Evolutionary conservation across 2,113 vertebrate species (phyloP), one percentile per base, ranked within the genome.

Genomic region (Camelus dromedarius): DNA sequence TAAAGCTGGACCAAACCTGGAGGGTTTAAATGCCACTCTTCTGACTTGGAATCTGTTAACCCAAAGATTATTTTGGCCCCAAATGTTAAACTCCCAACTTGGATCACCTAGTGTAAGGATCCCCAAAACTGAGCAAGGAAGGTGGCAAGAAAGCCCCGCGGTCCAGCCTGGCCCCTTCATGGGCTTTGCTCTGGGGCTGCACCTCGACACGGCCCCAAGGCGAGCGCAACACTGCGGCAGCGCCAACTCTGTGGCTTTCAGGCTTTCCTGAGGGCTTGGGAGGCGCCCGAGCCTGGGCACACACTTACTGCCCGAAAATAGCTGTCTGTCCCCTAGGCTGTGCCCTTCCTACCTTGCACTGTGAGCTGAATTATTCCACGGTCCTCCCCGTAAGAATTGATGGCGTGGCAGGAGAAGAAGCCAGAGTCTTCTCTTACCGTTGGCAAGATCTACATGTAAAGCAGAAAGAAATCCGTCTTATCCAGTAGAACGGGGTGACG

Each of bases 341-440:
- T 86, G 95, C 69, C 96, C 88, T 93, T 87, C 98, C 98, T 98
- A 99, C 99, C 99, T 99, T 99, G 99, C 95, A 99, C 99, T 32
- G 99, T 99, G 96, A 99, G 99, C 98, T 99, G 99, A 96, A 99
- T 99, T 98, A 99, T 99, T 93, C 99, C 99, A 95, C 99, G 99
- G 97, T 99, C 99, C 98, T 99, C 99, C 67, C 99, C 99, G 0
- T 99, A 99, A 8, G 99, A 99, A 99, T 99, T 99, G 98, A 99
- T 99, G 90, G 99, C 99, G 2, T 99, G 99, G 97, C 99, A 99
- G 98, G 99, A 99, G 97, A 99, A 99, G 98, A 99, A 99, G 30
- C 99, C 99, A 6, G 99, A 99, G 98, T 99, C 99, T 98, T 99
- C 99, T 96, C 99, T 98, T 60, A 99, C 99, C 1, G 99, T 99